Conservation (phyloP, 2,888 invertebrate species). For the Aromia moschata region DNA sequence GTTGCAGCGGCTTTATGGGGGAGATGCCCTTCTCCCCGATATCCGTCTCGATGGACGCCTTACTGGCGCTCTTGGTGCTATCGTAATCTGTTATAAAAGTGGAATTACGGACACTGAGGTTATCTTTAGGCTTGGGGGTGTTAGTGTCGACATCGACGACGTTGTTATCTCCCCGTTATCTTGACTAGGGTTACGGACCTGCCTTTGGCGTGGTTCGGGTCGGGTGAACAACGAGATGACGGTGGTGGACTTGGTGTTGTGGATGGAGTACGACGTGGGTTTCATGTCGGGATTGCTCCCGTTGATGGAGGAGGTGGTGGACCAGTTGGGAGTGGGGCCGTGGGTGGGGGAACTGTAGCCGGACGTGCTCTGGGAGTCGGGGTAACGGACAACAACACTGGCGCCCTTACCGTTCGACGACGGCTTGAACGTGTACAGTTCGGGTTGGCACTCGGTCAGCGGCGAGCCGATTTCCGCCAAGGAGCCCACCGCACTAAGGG, state of each 20-base stretch:
- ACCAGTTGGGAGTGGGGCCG: conserved; percentile 60
- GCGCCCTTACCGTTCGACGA: conserved; percentile 57
- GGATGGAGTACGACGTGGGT: conserved; percentile 60
- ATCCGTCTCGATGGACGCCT: conserved; percentile 6
- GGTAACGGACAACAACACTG: conserved; percentile 58
- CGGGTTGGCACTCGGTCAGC: conserved; percentile 54
- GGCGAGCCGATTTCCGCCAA: conserved; percentile 60
- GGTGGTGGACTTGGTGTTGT: conserved; percentile 62
- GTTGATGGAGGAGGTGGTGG: conserved; percentile 61
- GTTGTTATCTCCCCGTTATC: conserved; percentile 55
- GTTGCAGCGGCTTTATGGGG: conserved; percentile 29
- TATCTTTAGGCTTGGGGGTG: conserved; percentile 31
- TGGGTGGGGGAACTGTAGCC: conserved; percentile 65
- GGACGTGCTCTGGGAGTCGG: conserved; percentile 64
- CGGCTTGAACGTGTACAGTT: conserved; percentile 55
- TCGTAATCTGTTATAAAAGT: conserved; percentile 31
- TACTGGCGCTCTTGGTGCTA: conserved; percentile 20
- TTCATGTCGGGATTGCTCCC: conserved; percentile 58
- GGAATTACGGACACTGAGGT: conserved; percentile 27
- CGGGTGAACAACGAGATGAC: conserved; percentile 61
- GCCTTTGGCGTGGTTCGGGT: conserved; percentile 52
- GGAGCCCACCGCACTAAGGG: conserved; percentile 62
- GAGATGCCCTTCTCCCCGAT: conserved; percentile 27
- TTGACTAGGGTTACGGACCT: conserved; percentile 62
- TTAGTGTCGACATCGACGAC: conserved; percentile 36